phyloP scores from a whole-genome alignment of 2,113 vertebrate genomes.

The Stigmatopora nigra region DNA sequence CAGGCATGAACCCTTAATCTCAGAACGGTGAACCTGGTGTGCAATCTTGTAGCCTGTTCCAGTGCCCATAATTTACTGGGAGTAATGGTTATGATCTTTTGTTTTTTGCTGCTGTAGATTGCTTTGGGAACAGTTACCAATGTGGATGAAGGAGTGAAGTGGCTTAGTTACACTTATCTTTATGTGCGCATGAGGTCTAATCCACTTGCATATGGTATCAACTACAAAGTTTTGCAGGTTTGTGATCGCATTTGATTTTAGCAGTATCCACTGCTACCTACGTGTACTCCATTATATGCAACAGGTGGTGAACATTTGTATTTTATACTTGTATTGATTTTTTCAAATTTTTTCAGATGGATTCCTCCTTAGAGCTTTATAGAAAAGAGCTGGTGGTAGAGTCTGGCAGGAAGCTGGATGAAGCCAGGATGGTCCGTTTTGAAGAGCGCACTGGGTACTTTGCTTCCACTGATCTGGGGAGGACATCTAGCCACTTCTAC shows the following conservation, averaged over 20 bases:
- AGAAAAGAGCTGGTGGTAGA: slow-evolving; percentile 85
- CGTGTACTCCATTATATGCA: not conserved
- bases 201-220: slow-evolving; percentile 94
- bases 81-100: not conserved
- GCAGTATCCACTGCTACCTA: not conserved
- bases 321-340: too few species aligned
- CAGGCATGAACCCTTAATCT: too few species aligned
- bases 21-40: too few species aligned
- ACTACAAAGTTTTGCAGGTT: slow-evolving; percentile 92
- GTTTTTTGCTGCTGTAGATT: slow-evolving; percentile 64
- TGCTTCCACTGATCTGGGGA: slow-evolving; percentile 89
- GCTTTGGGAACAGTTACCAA: slow-evolving; percentile 94
- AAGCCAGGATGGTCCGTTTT: slow-evolving; percentile 94
- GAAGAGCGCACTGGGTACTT: slow-evolving; percentile 96
- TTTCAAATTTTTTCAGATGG: slow-evolving; percentile 71
- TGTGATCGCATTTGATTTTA: not conserved
- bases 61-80: slow-evolving; percentile 51
- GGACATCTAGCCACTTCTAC: slow-evolving; percentile 96
- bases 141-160: slow-evolving; percentile 96
- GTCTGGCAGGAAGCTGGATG: slow-evolving; percentile 88
- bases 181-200: slow-evolving; percentile 98
- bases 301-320: not conserved
- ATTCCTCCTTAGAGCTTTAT: slow-evolving; percentile 84
- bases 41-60: slow-evolving; percentile 1
- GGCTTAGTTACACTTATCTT: slow-evolving; percentile 97